Conservation (phyloP, 2,113 vertebrate species). For the Triplophysa dalaica region DNA sequence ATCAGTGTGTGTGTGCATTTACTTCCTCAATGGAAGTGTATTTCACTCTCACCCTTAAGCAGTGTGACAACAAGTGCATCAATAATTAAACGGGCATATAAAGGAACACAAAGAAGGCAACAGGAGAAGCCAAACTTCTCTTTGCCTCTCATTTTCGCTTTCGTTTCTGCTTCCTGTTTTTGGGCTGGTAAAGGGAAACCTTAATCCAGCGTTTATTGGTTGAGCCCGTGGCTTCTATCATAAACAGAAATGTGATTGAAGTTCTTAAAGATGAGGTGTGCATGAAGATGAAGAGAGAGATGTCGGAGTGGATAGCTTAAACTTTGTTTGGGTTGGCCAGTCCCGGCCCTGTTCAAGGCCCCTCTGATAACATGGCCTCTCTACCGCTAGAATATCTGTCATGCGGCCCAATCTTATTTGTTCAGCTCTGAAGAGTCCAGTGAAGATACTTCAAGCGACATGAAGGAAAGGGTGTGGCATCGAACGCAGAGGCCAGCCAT, state of each 20-base stretch:
- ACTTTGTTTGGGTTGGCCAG: conserved; percentile 47
- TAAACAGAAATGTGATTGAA: conserved; percentile 1
- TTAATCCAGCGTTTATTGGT: conserved; percentile 14
- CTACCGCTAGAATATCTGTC: conserved; percentile 31
- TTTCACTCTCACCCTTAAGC: conserved; percentile 55
- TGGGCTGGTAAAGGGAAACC: conserved; percentile 36
- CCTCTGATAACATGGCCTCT: conserved; percentile 42
- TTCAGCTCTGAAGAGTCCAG: conserved; percentile 44
- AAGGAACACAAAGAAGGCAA: conserved; percentile 52
- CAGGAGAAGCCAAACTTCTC: conserved; percentile 9
- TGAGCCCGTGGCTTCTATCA: conserved; percentile 12
- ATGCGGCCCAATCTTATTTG: conserved; percentile 55
- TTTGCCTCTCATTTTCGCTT: conserved; percentile 32
- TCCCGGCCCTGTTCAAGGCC: conserved; percentile 4
- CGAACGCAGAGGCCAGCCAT: conserved; percentile 23
- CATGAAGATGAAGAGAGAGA: not conserved
- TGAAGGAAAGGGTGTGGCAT: conserved; percentile 48
- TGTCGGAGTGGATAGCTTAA: not conserved
- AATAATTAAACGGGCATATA: conserved; percentile 68
- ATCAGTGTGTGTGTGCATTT: not conserved
- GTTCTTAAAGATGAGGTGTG: conserved; percentile 1
- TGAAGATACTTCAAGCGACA: conserved; percentile 24
- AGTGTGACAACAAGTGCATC: conserved; percentile 56
- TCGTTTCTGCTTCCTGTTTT: conserved; percentile 45
- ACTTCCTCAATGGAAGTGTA: not conserved